Evolutionary conservation across 2,888 invertebrate genomes (phyloP).

Genomic region (Dascillus cervinus): DNA sequence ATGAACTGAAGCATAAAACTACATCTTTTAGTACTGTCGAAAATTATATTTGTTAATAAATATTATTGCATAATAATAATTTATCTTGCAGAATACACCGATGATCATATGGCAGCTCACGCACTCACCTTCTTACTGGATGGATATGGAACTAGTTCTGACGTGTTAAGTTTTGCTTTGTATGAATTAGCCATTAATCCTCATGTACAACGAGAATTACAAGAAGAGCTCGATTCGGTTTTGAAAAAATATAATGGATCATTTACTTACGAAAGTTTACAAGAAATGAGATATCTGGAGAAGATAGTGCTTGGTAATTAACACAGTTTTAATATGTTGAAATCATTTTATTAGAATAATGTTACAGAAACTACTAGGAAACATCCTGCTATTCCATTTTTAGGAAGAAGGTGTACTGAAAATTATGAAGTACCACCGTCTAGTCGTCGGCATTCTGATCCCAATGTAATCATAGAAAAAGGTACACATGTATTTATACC

Average conservation of each 20-base stretch:
- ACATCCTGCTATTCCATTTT: neutral
- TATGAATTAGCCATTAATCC: slow-evolving; percentile 40
- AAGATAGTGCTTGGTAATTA: slow-evolving; percentile 34
- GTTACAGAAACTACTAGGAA: neutral
- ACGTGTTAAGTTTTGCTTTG: slow-evolving; percentile 35
- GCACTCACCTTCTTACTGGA: slow-evolving; percentile 41
- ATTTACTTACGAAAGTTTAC: slow-evolving; percentile 38
- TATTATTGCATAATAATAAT: too few relatives aligned
- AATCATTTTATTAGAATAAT: too few relatives aligned
- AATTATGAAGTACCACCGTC: neutral
- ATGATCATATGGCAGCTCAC: slow-evolving; percentile 33
- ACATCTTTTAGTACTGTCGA: too few relatives aligned
- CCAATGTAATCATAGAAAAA: slow-evolving; percentile 21
- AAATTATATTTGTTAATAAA: too few relatives aligned
- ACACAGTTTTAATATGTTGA: too few relatives aligned
- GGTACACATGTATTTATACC: slow-evolving; percentile 18
- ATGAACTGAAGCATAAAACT: slow-evolving; percentile 29
- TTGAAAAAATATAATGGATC: slow-evolving; percentile 29
- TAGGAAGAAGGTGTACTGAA: neutral
- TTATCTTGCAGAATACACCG: too few relatives aligned
- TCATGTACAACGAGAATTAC: slow-evolving; percentile 38
- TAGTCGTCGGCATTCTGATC: slow-evolving; percentile 13
- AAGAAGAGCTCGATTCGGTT: slow-evolving; percentile 33
- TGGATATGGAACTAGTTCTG: slow-evolving; percentile 44
- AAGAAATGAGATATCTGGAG: slow-evolving; percentile 43